Base-by-base conservation (phyloP, 23 tunicate genomes). In the Diplosoma virens region DNA sequence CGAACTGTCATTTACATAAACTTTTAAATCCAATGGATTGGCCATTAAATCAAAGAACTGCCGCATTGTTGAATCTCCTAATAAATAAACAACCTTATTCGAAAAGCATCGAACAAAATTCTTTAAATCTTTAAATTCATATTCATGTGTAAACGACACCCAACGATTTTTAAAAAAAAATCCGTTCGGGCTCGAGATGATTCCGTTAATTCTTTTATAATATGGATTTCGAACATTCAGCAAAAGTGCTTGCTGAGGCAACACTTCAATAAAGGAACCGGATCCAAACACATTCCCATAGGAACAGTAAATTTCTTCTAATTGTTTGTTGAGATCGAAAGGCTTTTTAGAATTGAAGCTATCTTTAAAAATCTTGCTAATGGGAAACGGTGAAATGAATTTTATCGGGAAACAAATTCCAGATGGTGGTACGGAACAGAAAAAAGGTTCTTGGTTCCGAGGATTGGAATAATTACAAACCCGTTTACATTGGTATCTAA, bases 31-130 rank as follows among this genome's bases (percentile, higher is more conserved):
- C 6, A 81, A 71, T 4, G 16, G 7, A 3, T 34, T 14, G 2
- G 5, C 37, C 17, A 37, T 1, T 7, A 32, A 25, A 4, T 35
- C 47, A 33, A 55, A 71, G 41, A 59, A 71, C 58, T 71, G 70
- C 45, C 79, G 32, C 71, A 71, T 37, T 29, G 86, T 81, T 21
- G 86, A 81, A 30, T 81, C 86, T 1, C 86, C 86, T 2, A 81
- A 16, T 33, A 81, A 11, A 58, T 71, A 71, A 24, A 81, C 53
- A 23, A 37, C 37, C 27, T 71, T 71, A 37, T 71, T 71, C 9
- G 55, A 34, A 35, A 71, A 63, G 45, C 86, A 81, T 25, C 28
- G 23, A 5, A n/a, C 32, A 3, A 24, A 56, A 22, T 21, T 23
- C 37, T 33, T 22, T 1, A 34, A 17, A 37, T 23, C n/a, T 24